Conservation (phyloP, 2,797 vertebrate species). For the Onychomys torridus region DNA sequence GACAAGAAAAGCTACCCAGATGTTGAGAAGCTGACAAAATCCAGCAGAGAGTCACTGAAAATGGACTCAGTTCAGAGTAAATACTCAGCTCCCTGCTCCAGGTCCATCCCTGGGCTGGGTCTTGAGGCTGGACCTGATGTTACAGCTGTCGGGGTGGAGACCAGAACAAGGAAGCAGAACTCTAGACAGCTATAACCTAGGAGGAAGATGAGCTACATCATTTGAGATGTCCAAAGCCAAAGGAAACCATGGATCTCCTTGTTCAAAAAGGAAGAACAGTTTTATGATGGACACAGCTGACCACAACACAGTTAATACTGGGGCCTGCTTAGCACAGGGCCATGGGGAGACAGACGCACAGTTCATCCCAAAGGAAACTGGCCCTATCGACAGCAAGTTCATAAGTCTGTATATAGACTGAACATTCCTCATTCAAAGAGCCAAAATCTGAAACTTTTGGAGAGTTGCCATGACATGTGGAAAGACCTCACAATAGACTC, state of each 20-base stretch:
- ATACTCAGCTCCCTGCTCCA: neutral
- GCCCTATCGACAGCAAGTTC: neutral
- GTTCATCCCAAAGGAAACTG: too few relatives aligned
- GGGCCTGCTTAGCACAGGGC: neutral
- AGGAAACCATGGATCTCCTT: neutral
- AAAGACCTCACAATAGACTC: neutral
- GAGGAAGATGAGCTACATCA: neutral
- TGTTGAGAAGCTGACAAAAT: slow-evolving; percentile 2
- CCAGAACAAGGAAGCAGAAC: neutral
- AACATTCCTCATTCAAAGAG: neutral
- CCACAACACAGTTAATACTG: too few relatives aligned
- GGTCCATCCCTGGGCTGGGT: neutral
- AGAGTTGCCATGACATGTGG: neutral
- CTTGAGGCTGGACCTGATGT: neutral
- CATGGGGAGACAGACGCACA: neutral
- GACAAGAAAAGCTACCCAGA: neutral
- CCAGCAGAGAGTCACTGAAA: neutral
- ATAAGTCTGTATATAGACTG: neutral
- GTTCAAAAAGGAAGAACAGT: neutral
- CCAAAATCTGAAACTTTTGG: neutral
- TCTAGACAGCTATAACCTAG: neutral
- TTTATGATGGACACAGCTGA: neutral
- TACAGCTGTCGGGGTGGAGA: neutral
- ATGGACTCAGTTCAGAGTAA: neutral
- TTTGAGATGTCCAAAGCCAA: neutral